Conservation (phyloP, 1,140 invertebrate genomes). For the Macrosteles quadrilineatus region DNA sequence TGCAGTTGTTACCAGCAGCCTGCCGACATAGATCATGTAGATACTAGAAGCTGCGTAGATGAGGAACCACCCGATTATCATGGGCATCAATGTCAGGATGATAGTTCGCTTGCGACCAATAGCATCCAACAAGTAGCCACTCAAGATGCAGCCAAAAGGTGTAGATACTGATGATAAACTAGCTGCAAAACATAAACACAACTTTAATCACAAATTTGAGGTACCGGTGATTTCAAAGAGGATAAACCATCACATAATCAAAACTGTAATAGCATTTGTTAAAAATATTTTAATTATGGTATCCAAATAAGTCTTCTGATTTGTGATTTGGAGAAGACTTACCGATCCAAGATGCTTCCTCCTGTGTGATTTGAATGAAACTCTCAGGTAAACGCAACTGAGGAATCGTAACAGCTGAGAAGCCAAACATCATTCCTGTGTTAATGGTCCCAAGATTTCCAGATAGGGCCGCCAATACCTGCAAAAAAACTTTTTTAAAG, state of each 20-base stretch:
- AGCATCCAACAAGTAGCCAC: constrained; percentile 70
- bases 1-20: constrained; percentile 55
- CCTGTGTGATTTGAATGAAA: constrained; percentile 58
- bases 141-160: constrained; percentile 68
- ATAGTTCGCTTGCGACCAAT: constrained; percentile 65
- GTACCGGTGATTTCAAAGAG: no score
- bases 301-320: no score
- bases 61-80: constrained; percentile 68
- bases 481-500: constrained; percentile 38
- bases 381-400: constrained; percentile 60
- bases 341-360: constrained; percentile 74
- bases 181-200: constrained; percentile 54
- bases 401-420: constrained; percentile 69
- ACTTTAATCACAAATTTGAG: no score
- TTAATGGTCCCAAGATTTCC: constrained; percentile 70
- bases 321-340: no score
- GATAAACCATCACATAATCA: no score
- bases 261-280: no score
- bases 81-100: constrained; percentile 67
- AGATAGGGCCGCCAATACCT: constrained; percentile 63
- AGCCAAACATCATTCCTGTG: constrained; percentile 71
- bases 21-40: constrained; percentile 62
- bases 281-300: no score
- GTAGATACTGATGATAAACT: constrained; percentile 71
- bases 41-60: constrained; percentile 60